Evolutionary conservation across 2,113 vertebrate species (phyloP), one percentile per base, ranked within the genome.

Genomic region (Corynorhinus townsendii): DNA sequence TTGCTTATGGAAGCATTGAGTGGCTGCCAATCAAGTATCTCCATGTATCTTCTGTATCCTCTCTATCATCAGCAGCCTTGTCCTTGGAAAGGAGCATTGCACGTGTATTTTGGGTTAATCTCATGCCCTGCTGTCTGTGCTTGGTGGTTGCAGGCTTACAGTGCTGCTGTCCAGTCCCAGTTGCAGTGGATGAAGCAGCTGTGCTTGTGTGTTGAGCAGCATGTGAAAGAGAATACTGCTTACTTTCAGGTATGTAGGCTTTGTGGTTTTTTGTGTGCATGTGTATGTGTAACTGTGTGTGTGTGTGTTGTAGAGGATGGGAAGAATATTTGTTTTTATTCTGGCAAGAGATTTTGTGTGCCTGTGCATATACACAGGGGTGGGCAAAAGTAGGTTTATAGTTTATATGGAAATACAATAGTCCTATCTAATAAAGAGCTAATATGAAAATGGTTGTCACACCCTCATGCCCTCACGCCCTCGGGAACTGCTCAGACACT

Each of bases 111-210:
- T 45, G n/a, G n/a, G 20, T n/a, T 94, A 47, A 82, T 5, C 54
- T 69, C 9, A 12, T 64, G 20, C 24, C n/a, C 28, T 86, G 79
- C 11, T 85, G 17, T 56, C 26, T 4, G 0, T 68, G 33, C 38
- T 89, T 73, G 82, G 14, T 88, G 68, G 7, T 68, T 68, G 0
- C 97, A 99, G 99, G 99, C 99, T 10, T 99, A 99, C 98, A 99
- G 99, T 0, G 99, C 99, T 5, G 99, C 99, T 0, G 98, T 99
- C 91, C 99, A 99, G 98, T 99, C 98, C 2, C 99, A 99, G 94
- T 98, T 99, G 98, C 99, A 99, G 97, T 99, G 99, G 99, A 99
- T 99, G 85, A 98, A 98, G 86, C 99, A 99, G 98, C 98, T 99
- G 10, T 99, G 99, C 92, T 92, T 99, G 49, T 99, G 99, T 33